Percentiles rank a stretch among this genome's conserved stretches.
Conservation (phyloP, 1,140 invertebrate genomes). For the Apocrypta bakeri region DNA sequence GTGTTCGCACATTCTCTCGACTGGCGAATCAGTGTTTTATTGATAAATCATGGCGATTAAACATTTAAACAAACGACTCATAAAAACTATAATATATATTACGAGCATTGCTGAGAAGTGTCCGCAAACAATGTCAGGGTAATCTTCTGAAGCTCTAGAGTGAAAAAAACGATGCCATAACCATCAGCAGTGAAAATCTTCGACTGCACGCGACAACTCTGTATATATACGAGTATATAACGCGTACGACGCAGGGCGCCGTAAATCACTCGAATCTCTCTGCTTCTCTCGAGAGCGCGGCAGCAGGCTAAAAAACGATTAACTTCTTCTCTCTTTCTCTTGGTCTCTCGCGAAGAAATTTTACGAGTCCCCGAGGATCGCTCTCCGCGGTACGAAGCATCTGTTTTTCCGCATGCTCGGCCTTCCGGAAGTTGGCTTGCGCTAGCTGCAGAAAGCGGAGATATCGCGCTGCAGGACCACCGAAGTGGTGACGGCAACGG, state of each 20-base stretch:
- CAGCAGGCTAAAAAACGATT: slow-evolving; percentile 46
- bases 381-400: slow-evolving; percentile 18
- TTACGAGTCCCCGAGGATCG: slow-evolving; percentile 44
- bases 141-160: not conserved
- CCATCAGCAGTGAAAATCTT: slow-evolving; percentile 3
- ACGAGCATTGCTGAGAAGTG: no score
- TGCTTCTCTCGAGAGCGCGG: not conserved
- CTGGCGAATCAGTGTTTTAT: not conserved
- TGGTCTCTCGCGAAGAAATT: slow-evolving; percentile 38
- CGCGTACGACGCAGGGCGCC: not conserved
- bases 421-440: slow-evolving; percentile 22
- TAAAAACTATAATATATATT: no score
- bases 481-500: slow-evolving; percentile 55
- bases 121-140: not conserved
- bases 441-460: not conserved
- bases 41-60: not conserved
- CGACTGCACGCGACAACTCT: slow-evolving; percentile 12
- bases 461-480: slow-evolving; percentile 17
- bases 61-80: not conserved
- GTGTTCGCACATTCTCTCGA: not conserved
- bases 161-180: not conserved
- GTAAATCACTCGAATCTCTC: slow-evolving; percentile 44
- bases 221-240: slow-evolving; percentile 1
- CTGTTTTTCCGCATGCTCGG: slow-evolving; percentile 40
- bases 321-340: slow-evolving; percentile 33